These are phyloP conservation scores for Uropsilus gracilis DNA, from an alignment of 2,113 vertebrate species.

Conservation along the genomic window DNA sequence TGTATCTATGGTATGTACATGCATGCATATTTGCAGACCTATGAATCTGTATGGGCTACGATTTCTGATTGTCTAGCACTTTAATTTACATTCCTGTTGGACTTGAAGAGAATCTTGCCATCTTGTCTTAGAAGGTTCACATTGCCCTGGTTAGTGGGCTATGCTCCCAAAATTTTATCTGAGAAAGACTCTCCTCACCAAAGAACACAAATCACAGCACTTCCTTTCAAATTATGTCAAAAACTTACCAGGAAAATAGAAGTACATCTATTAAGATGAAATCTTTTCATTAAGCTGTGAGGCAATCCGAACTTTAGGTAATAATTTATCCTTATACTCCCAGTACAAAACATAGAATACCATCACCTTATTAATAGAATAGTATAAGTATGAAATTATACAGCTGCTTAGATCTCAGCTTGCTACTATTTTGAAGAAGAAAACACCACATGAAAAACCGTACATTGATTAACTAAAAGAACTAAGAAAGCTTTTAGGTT, in stretches of 20 bases:
- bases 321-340: not conserved
- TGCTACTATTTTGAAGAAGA: not conserved
- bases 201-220: not conserved
- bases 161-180: not conserved
- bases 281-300: conserved; percentile 32
- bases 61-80: not conserved
- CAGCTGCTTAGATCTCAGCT: not conserved
- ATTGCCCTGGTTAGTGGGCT: not conserved
- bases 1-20: no score
- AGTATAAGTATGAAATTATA: not conserved
- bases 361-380: not conserved
- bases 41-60: not conserved
- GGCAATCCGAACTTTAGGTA: not conserved
- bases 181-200: not conserved
- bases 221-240: not conserved
- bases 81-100: not conserved
- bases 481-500: not conserved
- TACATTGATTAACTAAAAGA: not conserved
- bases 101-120: not conserved
- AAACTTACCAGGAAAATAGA: not conserved
- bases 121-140: not conserved
- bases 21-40: not conserved
- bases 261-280: not conserved
- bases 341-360: not conserved
- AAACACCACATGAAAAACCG: not conserved